Conservation (phyloP, 2,888 invertebrate genomes). For the Phlogophora meticulosa region DNA sequence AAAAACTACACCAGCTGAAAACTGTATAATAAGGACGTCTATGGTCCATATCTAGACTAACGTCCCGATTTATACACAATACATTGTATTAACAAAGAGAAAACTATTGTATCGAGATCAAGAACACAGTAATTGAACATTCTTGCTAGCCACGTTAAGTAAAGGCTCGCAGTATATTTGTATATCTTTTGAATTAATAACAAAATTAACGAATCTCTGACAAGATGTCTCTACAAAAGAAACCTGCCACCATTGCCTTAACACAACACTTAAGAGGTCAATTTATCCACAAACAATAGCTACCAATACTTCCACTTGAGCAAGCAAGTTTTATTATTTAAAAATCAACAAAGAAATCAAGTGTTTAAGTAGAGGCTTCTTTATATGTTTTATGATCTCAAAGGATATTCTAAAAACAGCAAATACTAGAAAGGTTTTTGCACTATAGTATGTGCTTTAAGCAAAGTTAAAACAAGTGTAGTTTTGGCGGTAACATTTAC, state of each 20-base stretch:
- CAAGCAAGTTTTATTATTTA: neutral
- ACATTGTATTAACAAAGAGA: conserved; percentile 2
- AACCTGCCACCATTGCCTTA: conserved; percentile 1
- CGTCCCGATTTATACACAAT: conserved; percentile 7
- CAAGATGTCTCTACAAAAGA: conserved; percentile 18
- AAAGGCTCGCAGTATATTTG: conserved; percentile 17
- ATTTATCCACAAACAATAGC: conserved; percentile 4
- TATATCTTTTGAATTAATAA: conserved; percentile 51
- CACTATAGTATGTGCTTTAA: neutral
- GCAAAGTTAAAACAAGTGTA: too few species aligned
- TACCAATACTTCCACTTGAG: conserved; percentile 7
- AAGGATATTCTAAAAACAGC: conserved; percentile 13
- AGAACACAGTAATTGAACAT: conserved; percentile 21
- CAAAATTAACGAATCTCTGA: conserved; percentile 8
- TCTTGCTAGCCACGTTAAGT: neutral
- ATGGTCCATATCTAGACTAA: neutral
- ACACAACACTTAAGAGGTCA: conserved; percentile 28
- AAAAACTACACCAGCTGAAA: too few species aligned
- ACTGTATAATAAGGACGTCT: neutral
- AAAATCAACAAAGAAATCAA: conserved; percentile 8
- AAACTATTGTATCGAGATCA: neutral
- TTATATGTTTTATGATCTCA: neutral
- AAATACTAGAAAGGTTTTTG: conserved; percentile 3
- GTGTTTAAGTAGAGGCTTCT: neutral
- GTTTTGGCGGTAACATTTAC: too few species aligned